Evolutionary conservation across 2,113 vertebrate genomes (phyloP), one percentile per base, ranked within the genome.

Genomic region (Hemicordylus capensis): DNA sequence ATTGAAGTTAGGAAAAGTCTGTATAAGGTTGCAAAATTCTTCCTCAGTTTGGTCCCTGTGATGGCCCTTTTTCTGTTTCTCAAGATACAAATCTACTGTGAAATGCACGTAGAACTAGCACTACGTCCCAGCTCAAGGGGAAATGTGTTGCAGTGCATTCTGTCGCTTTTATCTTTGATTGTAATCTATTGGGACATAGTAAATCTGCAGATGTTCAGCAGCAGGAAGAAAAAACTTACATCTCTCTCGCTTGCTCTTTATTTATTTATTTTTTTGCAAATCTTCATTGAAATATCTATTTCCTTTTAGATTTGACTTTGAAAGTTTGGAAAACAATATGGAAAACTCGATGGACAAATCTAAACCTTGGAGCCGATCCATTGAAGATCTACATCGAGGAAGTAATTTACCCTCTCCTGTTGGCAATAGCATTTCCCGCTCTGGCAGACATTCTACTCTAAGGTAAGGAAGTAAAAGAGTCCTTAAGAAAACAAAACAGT

Each of bases 341-440:
- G 98, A 99, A 80, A 97, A 94, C 90, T 91, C 91, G 0, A 89
- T 98, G 95, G 98, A 99, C 75, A 99, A 98, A 89, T 97, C 97
- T 19, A 99, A 98, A 88, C 94, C 98, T 34, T 99, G 98, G 98
- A 98, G 97, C 77, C 95, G 98, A 56, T 99, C 99, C 12, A 99
- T 99, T 31, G 99, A 99, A 92, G 99, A 99, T 94, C 96, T 99
- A 87, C 98, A 98, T 87, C 93, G 97, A 90, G 97, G 97, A 85
- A 96, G 94, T 87, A 98, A 97, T 63, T 89, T 98, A 75, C 97
- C 98, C 0, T 98, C 98, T 0, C 97, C 97, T 0, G 96, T 98
- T 2, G 98, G 98, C 87, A 99, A 90, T 83, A 97, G 97, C 82
- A 89, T 96, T n/a, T 96, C 98, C 61, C 98, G 99, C 88, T 93